These are phyloP conservation scores for Charanyca ferruginea DNA, from an alignment of 2,888 invertebrate genomes.

Conservation along the genomic window DNA sequence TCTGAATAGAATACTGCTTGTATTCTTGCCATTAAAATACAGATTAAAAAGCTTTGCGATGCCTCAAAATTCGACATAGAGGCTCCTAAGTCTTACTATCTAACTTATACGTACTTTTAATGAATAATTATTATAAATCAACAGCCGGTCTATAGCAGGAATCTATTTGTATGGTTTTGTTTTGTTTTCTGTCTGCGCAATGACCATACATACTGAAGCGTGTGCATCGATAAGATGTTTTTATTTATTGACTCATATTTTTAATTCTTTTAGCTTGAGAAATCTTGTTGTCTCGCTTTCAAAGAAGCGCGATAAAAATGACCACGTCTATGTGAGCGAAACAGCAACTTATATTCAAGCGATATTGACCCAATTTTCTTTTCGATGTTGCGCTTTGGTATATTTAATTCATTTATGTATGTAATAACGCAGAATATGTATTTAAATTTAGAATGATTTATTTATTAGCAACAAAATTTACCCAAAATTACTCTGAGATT, in stretches of 20 bases:
- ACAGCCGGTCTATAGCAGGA: conserved; percentile 4
- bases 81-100: too few species aligned
- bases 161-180: conserved; percentile 1
- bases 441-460: not conserved
- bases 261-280: not conserved
- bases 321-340: not conserved
- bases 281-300: conserved; percentile 1
- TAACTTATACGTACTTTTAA: not conserved
- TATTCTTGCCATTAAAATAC: conserved; percentile 1
- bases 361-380: not conserved
- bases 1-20: not conserved
- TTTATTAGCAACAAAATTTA: conserved; percentile 7
- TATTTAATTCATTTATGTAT: not conserved
- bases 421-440: not conserved
- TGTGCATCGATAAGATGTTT: conserved; percentile 4
- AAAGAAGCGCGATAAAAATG: not conserved
- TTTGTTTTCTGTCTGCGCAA: not conserved
- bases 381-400: conserved; percentile 4
- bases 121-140: not conserved
- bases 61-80: not conserved
- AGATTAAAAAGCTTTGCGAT: not conserved
- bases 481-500: conserved; percentile 17
- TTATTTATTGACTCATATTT: conserved; percentile 21
- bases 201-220: conserved; percentile 4
- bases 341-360: not conserved